These are phyloP conservation scores for Drosophila neotestacea DNA, from an alignment of 2,888 invertebrate genomes.

Conservation along the genomic window DNA sequence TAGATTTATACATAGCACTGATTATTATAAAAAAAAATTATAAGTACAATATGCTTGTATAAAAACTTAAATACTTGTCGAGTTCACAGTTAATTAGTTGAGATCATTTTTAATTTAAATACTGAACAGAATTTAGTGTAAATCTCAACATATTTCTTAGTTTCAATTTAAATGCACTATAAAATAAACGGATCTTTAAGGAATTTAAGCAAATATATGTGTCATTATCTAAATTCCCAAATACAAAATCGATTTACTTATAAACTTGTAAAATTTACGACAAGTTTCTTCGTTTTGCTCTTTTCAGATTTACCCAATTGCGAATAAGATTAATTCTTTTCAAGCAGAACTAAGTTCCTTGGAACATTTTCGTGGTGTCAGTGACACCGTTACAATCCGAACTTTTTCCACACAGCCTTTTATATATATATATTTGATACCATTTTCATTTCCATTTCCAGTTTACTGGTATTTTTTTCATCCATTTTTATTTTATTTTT, in stretches of 20 bases:
- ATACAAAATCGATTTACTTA: constrained; percentile 29
- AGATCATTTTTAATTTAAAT: too few relatives aligned
- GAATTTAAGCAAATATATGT: neutral
- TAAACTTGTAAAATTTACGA: constrained; percentile 27
- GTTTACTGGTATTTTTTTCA: constrained; percentile 16
- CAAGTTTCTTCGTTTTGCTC: constrained; percentile 26
- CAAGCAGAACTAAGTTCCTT: constrained; percentile 41
- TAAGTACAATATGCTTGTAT: too few relatives aligned
- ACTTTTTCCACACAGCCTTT: constrained; percentile 28
- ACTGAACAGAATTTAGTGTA: too few relatives aligned
- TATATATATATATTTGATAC: constrained; percentile 17
- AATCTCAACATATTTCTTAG: too few relatives aligned
- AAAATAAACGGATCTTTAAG: too few relatives aligned
- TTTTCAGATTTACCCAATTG: constrained; percentile 40
- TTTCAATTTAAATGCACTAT: too few relatives aligned
- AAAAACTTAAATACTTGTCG: too few relatives aligned
- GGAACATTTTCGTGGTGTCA: constrained; percentile 39
- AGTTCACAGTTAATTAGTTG: too few relatives aligned
- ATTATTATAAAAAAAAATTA: too few relatives aligned
- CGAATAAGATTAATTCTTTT: constrained; percentile 59
- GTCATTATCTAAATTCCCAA: constrained; percentile 25
- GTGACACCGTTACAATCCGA: constrained; percentile 41
- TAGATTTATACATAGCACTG: too few relatives aligned
- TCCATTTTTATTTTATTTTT: constrained; percentile 7
- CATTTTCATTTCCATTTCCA: constrained; percentile 23